phyloP scores from a whole-genome alignment of 2,888 invertebrate genomes.

The Drosophila parthenogenetica region DNA sequence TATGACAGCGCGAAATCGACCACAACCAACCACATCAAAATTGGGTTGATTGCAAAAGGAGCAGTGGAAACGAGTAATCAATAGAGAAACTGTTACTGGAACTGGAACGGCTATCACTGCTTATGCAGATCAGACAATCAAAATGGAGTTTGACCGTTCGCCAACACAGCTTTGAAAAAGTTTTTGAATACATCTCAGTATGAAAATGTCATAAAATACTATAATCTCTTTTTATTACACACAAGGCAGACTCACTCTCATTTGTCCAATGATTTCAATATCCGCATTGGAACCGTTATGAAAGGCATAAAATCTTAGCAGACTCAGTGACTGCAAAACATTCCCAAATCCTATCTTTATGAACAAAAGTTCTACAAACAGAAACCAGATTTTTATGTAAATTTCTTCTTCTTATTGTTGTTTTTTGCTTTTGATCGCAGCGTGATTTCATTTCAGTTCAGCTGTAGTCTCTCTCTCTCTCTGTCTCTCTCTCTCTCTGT shows the following conservation, averaged over 20 bases:
- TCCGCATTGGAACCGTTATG: slow-evolving; percentile 48
- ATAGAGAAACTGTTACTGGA: slow-evolving; percentile 23
- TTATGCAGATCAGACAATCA: slow-evolving; percentile 1
- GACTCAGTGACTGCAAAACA: slow-evolving; percentile 35
- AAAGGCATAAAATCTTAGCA: slow-evolving; percentile 5
- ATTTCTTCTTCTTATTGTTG: slow-evolving; percentile 48
- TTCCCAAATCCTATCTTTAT: slow-evolving; percentile 14
- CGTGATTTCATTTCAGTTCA: slow-evolving; percentile 65
- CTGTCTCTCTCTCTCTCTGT: slow-evolving; percentile 16
- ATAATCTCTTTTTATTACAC: slow-evolving; percentile 12
- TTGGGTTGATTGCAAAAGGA: slow-evolving; percentile 51
- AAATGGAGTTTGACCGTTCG: too few species aligned
- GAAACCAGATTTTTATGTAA: slow-evolving; percentile 76
- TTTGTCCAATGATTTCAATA: slow-evolving; percentile 34
- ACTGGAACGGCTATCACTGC: slow-evolving; percentile 8
- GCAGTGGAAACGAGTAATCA: slow-evolving; percentile 18
- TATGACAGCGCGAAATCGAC: slow-evolving; percentile 34
- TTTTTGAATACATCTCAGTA: neutral
- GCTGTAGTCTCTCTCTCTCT: slow-evolving; percentile 31
- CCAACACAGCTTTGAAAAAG: neutral
- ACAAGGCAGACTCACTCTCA: slow-evolving; percentile 62
- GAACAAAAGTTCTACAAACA: slow-evolving; percentile 48
- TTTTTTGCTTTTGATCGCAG: slow-evolving; percentile 28
- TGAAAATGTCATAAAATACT: too few species aligned
- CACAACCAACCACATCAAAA: slow-evolving; percentile 32